A percentile compares a stretch with the other conserved stretches of the same genome.
Evolutionary conservation across 2,797 vertebrate species (phyloP).

Genomic region (Oryzias dopingdopingensis): DNA sequence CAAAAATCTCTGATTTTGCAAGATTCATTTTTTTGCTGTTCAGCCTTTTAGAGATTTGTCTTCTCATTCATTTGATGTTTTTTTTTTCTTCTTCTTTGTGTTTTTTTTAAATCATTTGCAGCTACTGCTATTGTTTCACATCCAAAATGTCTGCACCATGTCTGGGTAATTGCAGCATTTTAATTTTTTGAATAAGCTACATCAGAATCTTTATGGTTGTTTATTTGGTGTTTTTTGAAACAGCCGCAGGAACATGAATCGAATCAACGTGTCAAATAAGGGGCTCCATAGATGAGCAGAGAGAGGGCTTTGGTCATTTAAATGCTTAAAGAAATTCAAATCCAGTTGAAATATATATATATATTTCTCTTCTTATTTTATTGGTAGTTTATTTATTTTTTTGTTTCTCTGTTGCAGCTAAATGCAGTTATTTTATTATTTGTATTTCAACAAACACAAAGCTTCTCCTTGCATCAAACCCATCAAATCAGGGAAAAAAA

Average conservation of each 20-base stretch:
- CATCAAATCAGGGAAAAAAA: no score
- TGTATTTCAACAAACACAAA: no score
- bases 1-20: not conserved
- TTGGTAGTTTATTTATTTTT: no score
- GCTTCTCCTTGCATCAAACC: no score
- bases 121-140: no score
- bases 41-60: slow-evolving; percentile 20
- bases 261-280: no score
- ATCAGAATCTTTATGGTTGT: slow-evolving; percentile 19
- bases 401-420: no score
- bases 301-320: slow-evolving; percentile 20
- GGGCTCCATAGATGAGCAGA: slow-evolving; percentile 10
- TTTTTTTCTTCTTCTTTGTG: slow-evolving; percentile 25
- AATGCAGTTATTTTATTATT: no score
- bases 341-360: slow-evolving; percentile 4
- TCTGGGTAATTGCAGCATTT: slow-evolving; percentile 29
- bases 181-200: slow-evolving; percentile 37
- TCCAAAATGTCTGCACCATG: not conserved
- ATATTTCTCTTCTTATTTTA: no score
- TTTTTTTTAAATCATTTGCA: slow-evolving; percentile 19
- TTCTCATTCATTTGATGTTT: not conserved
- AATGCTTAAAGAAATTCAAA: slow-evolving; percentile 14
- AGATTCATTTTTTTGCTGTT: not conserved
- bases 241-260: slow-evolving; percentile 8
- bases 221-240: slow-evolving; percentile 10